These are phyloP conservation scores for Drosophila putrida DNA, from an alignment of 2,888 invertebrate genomes.

Conservation along the genomic window DNA sequence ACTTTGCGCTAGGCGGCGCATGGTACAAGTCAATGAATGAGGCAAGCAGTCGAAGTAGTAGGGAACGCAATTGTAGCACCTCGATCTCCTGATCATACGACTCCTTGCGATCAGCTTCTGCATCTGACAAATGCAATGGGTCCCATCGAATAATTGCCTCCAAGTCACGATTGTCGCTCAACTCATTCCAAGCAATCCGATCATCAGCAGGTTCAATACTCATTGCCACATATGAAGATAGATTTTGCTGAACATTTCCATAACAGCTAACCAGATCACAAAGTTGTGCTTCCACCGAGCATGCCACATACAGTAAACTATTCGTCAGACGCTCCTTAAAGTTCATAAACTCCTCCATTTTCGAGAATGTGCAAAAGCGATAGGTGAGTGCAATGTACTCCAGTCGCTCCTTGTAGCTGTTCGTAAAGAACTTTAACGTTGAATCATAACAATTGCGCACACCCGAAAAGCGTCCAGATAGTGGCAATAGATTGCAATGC, in stretches of 20 bases:
- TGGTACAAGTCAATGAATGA: conserved; percentile 84
- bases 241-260: conserved; percentile 84
- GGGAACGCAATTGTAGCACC: conserved; percentile 82
- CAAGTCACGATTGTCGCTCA: conserved; percentile 92
- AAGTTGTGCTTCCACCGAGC: conserved; percentile 89
- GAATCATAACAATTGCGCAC: conserved; percentile 90
- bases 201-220: conserved; percentile 88
- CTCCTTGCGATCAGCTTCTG: conserved; percentile 77
- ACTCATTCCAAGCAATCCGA: conserved; percentile 87
- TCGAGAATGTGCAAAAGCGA: conserved; percentile 97
- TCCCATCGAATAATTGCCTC: conserved; percentile 90
- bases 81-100: conserved; percentile 84
- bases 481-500: conserved; percentile 91
- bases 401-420: conserved; percentile 95
- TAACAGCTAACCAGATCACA: conserved; percentile 88
- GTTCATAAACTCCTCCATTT: conserved; percentile 95
- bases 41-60: conserved; percentile 82
- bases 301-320: conserved; percentile 91
- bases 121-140: conserved; percentile 85
- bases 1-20: conserved; percentile 52
- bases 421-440: conserved; percentile 94
- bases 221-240: conserved; percentile 87
- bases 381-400: conserved; percentile 97
- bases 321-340: conserved; percentile 93
- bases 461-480: conserved; percentile 90